Conservation (phyloP, 1,140 invertebrate species). For the Penaeus vannamei region DNA sequence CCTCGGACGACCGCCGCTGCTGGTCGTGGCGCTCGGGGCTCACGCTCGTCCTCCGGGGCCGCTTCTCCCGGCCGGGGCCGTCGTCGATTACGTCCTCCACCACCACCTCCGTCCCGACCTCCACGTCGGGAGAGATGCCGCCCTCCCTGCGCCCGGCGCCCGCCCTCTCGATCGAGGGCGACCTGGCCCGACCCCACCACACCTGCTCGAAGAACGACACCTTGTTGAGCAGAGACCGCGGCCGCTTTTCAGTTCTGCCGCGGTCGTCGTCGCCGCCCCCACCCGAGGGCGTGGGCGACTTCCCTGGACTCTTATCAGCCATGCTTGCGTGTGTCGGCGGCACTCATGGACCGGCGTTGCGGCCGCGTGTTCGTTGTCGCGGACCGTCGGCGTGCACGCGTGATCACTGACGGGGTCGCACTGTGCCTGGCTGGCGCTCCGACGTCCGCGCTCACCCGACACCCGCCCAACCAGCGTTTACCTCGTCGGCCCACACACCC, state of each 20-base stretch:
- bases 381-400: slow-evolving; percentile 29
- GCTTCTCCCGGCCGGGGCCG: slow-evolving; percentile 75
- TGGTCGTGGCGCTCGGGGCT: slow-evolving; percentile 28
- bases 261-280: slow-evolving; percentile 40
- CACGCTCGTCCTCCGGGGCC: slow-evolving; percentile 71
- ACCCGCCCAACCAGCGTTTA: not conserved
- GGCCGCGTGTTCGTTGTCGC: too few relatives aligned
- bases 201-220: slow-evolving; percentile 85
- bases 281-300: slow-evolving; percentile 26
- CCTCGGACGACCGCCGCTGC: slow-evolving; percentile 44
- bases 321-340: slow-evolving; percentile 1
- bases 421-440: slow-evolving; percentile 38
- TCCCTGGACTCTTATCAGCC: slow-evolving; percentile 58
- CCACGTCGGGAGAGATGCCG: slow-evolving; percentile 26
- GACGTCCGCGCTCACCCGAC: too few relatives aligned
- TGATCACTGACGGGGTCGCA: slow-evolving; percentile 57
- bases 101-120: slow-evolving; percentile 60
- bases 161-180: slow-evolving; percentile 50
- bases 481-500: slow-evolving; percentile 21
- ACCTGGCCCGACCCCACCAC: slow-evolving; percentile 75
- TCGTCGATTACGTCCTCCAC: slow-evolving; percentile 77
- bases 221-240: slow-evolving; percentile 76
- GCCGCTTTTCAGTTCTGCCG: slow-evolving; percentile 47
- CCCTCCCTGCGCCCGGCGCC: not conserved
- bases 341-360: too few relatives aligned